phyloP scores from a whole-genome alignment of 2,888 invertebrate species.

The Hypena proboscidalis region DNA sequence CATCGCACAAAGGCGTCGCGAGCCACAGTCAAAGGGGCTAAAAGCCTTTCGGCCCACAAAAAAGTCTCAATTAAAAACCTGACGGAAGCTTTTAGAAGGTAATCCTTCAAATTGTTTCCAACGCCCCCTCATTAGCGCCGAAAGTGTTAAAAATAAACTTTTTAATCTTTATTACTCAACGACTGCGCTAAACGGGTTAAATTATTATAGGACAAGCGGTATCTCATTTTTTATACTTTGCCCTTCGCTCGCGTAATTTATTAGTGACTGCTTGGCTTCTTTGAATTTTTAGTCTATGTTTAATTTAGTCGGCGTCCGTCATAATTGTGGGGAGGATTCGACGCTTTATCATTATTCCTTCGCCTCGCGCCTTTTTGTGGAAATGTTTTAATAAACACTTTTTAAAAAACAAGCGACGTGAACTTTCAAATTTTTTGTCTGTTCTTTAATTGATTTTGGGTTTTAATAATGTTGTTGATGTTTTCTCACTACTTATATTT shows the following conservation, averaged over 20 bases:
- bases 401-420: conserved; percentile 23
- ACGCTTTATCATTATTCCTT: conserved; percentile 51
- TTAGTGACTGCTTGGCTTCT: conserved; percentile 71
- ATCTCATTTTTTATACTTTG: conserved; percentile 78
- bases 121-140: conserved; percentile 85
- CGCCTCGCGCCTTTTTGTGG: conserved; percentile 33
- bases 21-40: conserved; percentile 73
- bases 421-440: conserved; percentile 5
- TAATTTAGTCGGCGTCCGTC: conserved; percentile 67
- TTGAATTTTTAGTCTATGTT: conserved; percentile 70
- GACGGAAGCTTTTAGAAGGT: conserved; percentile 86
- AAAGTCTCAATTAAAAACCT: conserved; percentile 85
- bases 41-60: conserved; percentile 82
- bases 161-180: conserved; percentile 85
- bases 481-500: too few relatives aligned
- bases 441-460: conserved; percentile 3
- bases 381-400: conserved; percentile 33
- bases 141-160: conserved; percentile 86
- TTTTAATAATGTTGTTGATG: conserved; percentile 2
- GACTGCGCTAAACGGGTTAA: conserved; percentile 83
- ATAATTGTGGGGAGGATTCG: conserved; percentile 70
- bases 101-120: conserved; percentile 86
- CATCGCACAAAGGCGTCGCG: conserved; percentile 69
- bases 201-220: conserved; percentile 79
- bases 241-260: conserved; percentile 74